Evolutionary conservation across 2,888 invertebrate species (phyloP).

Genomic region (Stenchaetothrips biformis): DNA sequence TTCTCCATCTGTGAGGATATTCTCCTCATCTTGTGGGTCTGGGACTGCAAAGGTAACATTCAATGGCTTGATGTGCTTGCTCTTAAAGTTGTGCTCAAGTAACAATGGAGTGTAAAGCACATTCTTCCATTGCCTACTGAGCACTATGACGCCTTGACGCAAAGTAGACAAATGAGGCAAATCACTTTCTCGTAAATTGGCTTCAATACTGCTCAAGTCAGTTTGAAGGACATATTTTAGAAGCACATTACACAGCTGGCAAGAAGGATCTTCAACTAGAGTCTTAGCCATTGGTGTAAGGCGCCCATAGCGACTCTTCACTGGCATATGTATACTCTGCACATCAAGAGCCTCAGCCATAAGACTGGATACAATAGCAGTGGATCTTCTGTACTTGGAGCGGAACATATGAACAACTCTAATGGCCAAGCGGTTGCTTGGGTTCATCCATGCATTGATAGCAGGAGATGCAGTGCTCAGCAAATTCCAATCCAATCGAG

Average conservation of each 20-base stretch:
- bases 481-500: constrained; percentile 92
- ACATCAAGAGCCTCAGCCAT: constrained; percentile 93
- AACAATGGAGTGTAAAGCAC: constrained; percentile 88
- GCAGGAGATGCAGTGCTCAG: constrained; percentile 93
- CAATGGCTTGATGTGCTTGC: constrained; percentile 68
- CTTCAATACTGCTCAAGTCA: constrained; percentile 71
- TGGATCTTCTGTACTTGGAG: constrained; percentile 70
- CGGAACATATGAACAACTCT: constrained; percentile 75
- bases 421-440: constrained; percentile 83
- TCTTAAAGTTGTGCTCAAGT: constrained; percentile 83
- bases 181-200: constrained; percentile 74
- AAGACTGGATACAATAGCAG: constrained; percentile 85
- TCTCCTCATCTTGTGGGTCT: constrained; percentile 71
- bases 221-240: constrained; percentile 76
- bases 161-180: constrained; percentile 83
- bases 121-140: constrained; percentile 96
- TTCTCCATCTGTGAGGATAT: constrained; percentile 57
- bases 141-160: constrained; percentile 91
- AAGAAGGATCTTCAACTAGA: constrained; percentile 90
- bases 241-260: constrained; percentile 85
- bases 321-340: constrained; percentile 73
- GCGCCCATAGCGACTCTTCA: constrained; percentile 86
- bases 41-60: constrained; percentile 86
- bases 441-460: constrained; percentile 97
- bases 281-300: constrained; percentile 84